These are phyloP conservation scores for Anolis apletophallus DNA, from an alignment of 2,797 vertebrate genomes.

Conservation along the genomic window DNA sequence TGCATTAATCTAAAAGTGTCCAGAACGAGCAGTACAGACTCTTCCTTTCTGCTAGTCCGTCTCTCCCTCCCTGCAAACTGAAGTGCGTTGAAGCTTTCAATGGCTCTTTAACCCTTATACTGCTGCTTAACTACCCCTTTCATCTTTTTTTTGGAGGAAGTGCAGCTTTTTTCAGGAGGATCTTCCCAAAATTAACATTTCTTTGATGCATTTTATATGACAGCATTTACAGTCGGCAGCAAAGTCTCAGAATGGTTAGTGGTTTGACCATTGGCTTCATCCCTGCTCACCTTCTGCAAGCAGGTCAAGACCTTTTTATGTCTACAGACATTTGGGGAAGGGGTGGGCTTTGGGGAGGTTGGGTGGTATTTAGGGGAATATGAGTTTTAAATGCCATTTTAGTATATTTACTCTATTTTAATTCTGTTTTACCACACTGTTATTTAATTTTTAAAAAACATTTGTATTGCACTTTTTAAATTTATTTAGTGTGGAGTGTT, in stretches of 20 bases:
- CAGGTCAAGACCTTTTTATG: too few relatives aligned
- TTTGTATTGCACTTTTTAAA: too few relatives aligned
- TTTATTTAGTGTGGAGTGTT: too few relatives aligned
- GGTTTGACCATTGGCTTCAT: too few relatives aligned
- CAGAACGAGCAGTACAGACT: slow-evolving; percentile 45
- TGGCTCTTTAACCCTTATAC: slow-evolving; percentile 62
- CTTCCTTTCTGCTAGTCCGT: slow-evolving; percentile 43
- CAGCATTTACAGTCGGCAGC: not conserved
- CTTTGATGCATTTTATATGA: not conserved
- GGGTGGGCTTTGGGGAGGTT: too few relatives aligned
- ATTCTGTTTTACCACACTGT: too few relatives aligned
- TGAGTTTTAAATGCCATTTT: too few relatives aligned
- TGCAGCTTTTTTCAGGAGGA: fast-evolving
- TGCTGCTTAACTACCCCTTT: not conserved
- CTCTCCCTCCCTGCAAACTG: slow-evolving; percentile 24
- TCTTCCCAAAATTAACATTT: not conserved
- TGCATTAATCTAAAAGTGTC: slow-evolving; percentile 54
- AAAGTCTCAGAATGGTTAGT: not conserved
- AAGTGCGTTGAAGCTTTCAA: slow-evolving; percentile 16
- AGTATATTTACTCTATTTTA: too few relatives aligned
- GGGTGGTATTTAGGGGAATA: too few relatives aligned
- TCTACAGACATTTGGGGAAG: too few relatives aligned
- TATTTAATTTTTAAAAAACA: too few relatives aligned
- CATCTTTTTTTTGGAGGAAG: slow-evolving; percentile 3
- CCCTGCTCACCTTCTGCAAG: too few relatives aligned